phyloP scores from a whole-genome alignment of 2,888 invertebrate genomes.

The Drosophila peninsularis region DNA sequence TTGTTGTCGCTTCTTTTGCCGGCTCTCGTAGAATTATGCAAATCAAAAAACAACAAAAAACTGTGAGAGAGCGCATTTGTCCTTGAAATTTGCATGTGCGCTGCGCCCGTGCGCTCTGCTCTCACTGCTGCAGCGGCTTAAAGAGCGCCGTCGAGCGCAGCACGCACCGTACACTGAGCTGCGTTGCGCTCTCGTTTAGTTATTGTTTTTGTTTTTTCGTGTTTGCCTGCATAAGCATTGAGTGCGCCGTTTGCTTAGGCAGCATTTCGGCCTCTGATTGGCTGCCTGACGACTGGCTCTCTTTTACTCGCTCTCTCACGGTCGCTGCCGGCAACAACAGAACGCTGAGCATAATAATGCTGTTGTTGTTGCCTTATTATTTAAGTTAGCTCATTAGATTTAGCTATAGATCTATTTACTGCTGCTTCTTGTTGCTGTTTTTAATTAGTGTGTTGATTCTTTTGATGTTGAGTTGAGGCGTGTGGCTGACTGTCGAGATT shows the following conservation, averaged over 20 bases:
- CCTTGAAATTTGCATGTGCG: conserved; percentile 49
- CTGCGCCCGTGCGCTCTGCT: conserved; percentile 33
- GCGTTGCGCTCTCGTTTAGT: neutral
- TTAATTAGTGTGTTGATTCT: neutral
- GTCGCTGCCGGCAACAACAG: conserved; percentile 8
- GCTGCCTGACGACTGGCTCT: neutral
- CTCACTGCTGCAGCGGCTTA: conserved; percentile 17
- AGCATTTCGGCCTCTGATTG: conserved; percentile 6
- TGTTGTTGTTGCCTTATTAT: neutral
- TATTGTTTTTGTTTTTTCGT: neutral
- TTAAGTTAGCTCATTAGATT: conserved; percentile 3
- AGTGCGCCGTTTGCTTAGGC: conserved; percentile 11
- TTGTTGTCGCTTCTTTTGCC: conserved; percentile 26
- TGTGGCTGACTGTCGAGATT: neutral
- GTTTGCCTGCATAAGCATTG: conserved; percentile 8
- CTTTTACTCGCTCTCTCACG: neutral
- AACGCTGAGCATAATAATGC: neutral
- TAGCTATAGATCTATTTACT: neutral
- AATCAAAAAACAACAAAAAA: conserved; percentile 32
- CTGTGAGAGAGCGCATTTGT: conserved; percentile 34
- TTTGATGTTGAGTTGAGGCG: neutral
- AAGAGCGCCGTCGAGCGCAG: conserved; percentile 5
- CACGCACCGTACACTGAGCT: conserved; percentile 8
- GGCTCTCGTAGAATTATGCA: conserved; percentile 47
- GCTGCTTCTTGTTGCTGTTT: neutral